Evolutionary conservation across 2,797 vertebrate species (phyloP).

Genomic region (Acomys russatus): DNA sequence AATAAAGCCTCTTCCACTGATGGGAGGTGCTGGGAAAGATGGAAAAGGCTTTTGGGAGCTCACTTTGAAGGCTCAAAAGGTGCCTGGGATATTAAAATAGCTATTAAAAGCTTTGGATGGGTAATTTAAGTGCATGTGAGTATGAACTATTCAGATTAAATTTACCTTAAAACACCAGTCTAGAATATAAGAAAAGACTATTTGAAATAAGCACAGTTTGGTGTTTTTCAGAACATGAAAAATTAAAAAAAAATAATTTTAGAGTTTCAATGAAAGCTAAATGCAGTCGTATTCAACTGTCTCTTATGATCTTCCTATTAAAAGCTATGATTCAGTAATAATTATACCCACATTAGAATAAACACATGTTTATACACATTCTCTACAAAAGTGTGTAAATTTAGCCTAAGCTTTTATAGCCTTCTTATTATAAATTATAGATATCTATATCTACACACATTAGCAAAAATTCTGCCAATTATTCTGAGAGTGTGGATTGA

Average conservation of each 20-base stretch:
- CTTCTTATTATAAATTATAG: conserved; percentile 56
- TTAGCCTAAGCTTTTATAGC: conserved; percentile 68
- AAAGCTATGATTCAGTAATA: conserved; percentile 80
- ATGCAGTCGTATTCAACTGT: conserved; percentile 76
- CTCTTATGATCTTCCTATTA: conserved; percentile 78
- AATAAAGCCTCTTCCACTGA: conserved; percentile 77
- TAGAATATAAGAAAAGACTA: conserved; percentile 71
- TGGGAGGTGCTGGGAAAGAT: conserved; percentile 68
- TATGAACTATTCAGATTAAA: conserved; percentile 79
- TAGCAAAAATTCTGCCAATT: not conserved
- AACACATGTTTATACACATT: conserved; percentile 71
- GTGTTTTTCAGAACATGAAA: conserved; percentile 69
- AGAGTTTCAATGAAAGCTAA: conserved; percentile 77
- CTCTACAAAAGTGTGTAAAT: conserved; percentile 56
- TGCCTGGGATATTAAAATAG: conserved; percentile 81
- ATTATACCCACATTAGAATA: conserved; percentile 78
- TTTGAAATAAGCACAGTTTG: conserved; percentile 78
- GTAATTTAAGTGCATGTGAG: conserved; percentile 84
- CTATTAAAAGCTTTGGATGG: conserved; percentile 81
- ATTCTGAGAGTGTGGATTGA: conserved; percentile 36
- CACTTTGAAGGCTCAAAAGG: conserved; percentile 79
- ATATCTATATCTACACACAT: not conserved
- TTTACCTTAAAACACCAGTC: conserved; percentile 81
- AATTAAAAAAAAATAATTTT: conserved; percentile 76
- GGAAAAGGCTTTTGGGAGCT: conserved; percentile 71